Conservation (phyloP, 1,140 invertebrate species). For the Zophobas morio region DNA sequence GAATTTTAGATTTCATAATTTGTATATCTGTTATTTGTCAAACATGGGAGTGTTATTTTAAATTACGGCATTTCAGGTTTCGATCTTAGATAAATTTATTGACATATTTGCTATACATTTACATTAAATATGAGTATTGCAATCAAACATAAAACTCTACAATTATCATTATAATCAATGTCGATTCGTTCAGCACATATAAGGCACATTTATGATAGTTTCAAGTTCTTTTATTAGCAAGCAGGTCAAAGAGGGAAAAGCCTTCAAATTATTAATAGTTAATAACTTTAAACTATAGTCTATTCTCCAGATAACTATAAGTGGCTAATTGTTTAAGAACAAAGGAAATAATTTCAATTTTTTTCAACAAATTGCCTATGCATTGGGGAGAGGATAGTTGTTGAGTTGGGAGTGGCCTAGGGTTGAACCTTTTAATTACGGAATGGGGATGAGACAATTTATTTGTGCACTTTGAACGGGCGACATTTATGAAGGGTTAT, state of each 20-base stretch:
- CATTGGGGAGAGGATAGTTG: conserved; percentile 41
- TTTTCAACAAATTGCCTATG: conserved; percentile 29
- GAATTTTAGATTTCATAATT: conserved; percentile 18
- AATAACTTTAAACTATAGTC: background rate
- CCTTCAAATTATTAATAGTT: conserved; percentile 4
- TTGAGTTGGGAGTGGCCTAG: conserved; percentile 25
- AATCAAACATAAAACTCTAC: conserved; percentile 16
- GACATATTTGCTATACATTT: conserved; percentile 29
- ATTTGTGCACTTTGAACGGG: conserved; percentile 22
- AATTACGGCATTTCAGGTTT: conserved; percentile 10
- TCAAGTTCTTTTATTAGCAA: conserved; percentile 20
- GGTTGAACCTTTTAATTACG: conserved; percentile 44
- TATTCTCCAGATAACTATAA: background rate
- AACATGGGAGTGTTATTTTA: conserved; percentile 20
- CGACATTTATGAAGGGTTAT: conserved; percentile 24
- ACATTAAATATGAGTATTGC: conserved; percentile 23
- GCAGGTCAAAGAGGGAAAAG: background rate
- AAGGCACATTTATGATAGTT: conserved; percentile 10
- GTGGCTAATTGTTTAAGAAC: conserved; percentile 31
- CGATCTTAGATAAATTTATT: conserved; percentile 19
- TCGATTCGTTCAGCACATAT: conserved; percentile 3
- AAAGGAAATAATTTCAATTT: conserved; percentile 15
- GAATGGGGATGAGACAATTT: conserved; percentile 44
- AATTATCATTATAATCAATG: conserved; percentile 30
- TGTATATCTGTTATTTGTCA: conserved; percentile 33